Percentiles rank a stretch among this genome's conserved stretches.
Conservation (phyloP, 2,113 vertebrate genomes). For the Clarias batrachus region DNA sequence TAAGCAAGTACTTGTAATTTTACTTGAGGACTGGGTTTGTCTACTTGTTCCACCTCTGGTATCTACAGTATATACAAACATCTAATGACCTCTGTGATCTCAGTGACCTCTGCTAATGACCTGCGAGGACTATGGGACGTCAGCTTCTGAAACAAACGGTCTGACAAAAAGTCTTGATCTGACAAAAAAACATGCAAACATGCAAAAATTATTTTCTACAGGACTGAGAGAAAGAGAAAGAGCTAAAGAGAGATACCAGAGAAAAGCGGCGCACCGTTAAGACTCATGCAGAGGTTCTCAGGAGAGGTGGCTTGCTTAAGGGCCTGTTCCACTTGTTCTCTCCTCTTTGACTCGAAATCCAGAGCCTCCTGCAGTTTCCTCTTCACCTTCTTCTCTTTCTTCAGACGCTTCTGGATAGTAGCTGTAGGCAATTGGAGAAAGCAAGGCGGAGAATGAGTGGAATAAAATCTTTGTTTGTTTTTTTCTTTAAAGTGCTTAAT, state of each 20-base stretch:
- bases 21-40: too few species aligned
- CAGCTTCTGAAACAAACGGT: background rate
- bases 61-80: background rate
- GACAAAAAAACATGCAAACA: background rate
- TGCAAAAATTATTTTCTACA: background rate
- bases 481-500: conserved; percentile 28
- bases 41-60: too few species aligned
- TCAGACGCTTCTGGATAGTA: conserved; percentile 87
- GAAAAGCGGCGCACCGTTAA: conserved; percentile 74
- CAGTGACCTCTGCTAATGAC: background rate
- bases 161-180: background rate
- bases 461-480: conserved; percentile 1
- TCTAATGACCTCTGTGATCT: too few species aligned
- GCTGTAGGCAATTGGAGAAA: conserved; percentile 65
- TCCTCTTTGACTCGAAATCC: conserved; percentile 84
- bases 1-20: too few species aligned
- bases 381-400: conserved; percentile 90
- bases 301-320: conserved; percentile 79
- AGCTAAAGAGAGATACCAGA: background rate
- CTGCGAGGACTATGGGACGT: background rate
- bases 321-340: conserved; percentile 86
- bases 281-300: conserved; percentile 77
- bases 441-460: background rate
- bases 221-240: background rate
- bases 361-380: conserved; percentile 91